phyloP scores from a whole-genome alignment of 2,888 invertebrate species.

The Tetragnatha montana region DNA sequence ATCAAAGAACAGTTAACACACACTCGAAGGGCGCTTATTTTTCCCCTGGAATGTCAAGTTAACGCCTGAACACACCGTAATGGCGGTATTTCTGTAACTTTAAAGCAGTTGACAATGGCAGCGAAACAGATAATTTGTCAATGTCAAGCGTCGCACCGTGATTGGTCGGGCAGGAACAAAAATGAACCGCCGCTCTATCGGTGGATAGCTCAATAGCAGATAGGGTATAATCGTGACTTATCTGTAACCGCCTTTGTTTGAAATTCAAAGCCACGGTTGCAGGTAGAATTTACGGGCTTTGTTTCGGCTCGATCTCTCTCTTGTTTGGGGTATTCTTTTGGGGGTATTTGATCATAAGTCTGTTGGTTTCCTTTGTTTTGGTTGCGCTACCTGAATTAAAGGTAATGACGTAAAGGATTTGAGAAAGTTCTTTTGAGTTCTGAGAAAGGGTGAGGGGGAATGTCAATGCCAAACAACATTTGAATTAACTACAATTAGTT shows the following conservation, averaged over 20 bases:
- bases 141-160: conserved; percentile 29
- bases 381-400: background rate
- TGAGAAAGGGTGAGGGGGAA: too few species aligned
- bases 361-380: background rate
- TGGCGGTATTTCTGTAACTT: conserved; percentile 13
- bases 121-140: conserved; percentile 51
- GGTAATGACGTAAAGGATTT: too few species aligned
- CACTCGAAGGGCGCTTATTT: background rate
- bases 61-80: background rate
- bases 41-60: background rate
- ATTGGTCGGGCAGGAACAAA: conserved; percentile 1
- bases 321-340: background rate
- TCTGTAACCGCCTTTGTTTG: conserved; percentile 34
- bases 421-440: too few species aligned
- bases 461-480: too few species aligned
- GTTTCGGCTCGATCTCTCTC: background rate
- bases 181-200: conserved; percentile 13
- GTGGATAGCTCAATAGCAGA: conserved; percentile 28
- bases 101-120: conserved; percentile 40
- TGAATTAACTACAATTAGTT: too few species aligned
- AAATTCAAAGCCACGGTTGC: conserved; percentile 19
- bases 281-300: background rate
- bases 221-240: conserved; percentile 30
- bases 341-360: background rate
- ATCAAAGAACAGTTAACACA: background rate